Evolutionary conservation across 2,797 vertebrate species (phyloP).

Genomic region (Bovichtus diacanthus): DNA sequence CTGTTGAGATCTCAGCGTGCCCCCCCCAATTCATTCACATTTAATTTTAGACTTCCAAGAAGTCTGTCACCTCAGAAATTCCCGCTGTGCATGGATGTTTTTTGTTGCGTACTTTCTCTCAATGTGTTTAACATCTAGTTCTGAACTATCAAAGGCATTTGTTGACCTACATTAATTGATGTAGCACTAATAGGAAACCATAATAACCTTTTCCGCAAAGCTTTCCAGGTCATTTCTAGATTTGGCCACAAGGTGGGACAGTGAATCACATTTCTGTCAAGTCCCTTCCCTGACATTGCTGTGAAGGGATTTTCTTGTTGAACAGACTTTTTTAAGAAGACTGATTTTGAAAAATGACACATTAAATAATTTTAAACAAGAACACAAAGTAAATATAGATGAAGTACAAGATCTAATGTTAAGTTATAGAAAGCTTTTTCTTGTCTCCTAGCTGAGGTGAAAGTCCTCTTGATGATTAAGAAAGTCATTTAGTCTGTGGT

Average conservation of each 20-base stretch:
- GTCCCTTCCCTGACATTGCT: neutral
- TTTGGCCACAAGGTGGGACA: constrained; percentile 81
- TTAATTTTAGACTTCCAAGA: constrained; percentile 47
- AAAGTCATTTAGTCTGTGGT: neutral
- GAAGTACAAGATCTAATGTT: neutral
- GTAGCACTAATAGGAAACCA: neutral
- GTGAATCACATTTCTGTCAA: constrained; percentile 53
- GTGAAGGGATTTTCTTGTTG: neutral
- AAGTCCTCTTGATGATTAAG: constrained; percentile 11
- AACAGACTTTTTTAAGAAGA: neutral
- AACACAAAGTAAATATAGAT: neutral
- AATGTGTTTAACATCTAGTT: neutral
- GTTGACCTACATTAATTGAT: neutral
- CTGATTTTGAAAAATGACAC: neutral
- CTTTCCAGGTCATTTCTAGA: constrained; percentile 33
- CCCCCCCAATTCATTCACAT: constrained; percentile 26
- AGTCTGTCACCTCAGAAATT: constrained; percentile 24
- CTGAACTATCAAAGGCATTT: constrained; percentile 5
- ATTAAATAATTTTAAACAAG: neutral
- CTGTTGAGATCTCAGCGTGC: constrained; percentile 46
- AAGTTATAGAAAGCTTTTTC: neutral
- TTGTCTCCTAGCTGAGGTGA: constrained; percentile 2
- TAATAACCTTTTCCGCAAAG: neutral
- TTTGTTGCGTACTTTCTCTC: neutral
- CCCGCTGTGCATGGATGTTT: neutral